Evolutionary conservation across 2,888 invertebrate species (phyloP), one percentile per base, ranked within the genome.

Genomic region (Auanema freiburgensis): DNA sequence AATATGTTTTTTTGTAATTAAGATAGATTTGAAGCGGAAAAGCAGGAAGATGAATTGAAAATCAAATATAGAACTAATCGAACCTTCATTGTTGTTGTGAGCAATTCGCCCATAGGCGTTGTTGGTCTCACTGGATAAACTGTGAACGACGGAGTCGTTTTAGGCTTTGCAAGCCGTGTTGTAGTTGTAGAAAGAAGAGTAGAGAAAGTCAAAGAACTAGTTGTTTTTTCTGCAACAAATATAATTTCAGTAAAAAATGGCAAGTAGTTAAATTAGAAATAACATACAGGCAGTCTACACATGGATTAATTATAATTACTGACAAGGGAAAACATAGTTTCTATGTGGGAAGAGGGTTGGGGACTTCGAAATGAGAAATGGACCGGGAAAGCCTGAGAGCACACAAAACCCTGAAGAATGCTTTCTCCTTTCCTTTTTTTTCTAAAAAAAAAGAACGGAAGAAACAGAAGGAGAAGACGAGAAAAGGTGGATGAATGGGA

Each of bases 111-210:
- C 78, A 80, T 79, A 56, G 80, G 80, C 59, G 80, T 80, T 16
- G 80, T 80, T 14, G 80, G 80, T 24, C 80, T 68, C 10, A 80
- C 80, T 25, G 80, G 77, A 61, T 69, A 67, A 16, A 72, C 67
- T 25, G 72, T 67, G 60, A 63, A 72, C 40, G 71, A 65, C 21
- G 74, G 69, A 49, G 71, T 67, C 54, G 73, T 66, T 57, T 71
- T 73, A 50, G 56, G 33, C 25, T 59, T 63, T 24, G 63, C 42
- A 23, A 53, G 41, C 41, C 56, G 51, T 40, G 51, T 61, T 46
- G 62, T 51, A 14, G 57, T 50, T 23, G 62, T 50, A 24, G 62
- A 56, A 16, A 62, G 51, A 46, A 62, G 62, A n/a, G 62, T 57
- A 12, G 62, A 42, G 42, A 62, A 50, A 16, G 57, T 57, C 44